Evolutionary conservation across 1,140 invertebrate genomes (phyloP), one percentile per base, ranked within the genome.

Genomic region (Drosophila melanogaster): DNA sequence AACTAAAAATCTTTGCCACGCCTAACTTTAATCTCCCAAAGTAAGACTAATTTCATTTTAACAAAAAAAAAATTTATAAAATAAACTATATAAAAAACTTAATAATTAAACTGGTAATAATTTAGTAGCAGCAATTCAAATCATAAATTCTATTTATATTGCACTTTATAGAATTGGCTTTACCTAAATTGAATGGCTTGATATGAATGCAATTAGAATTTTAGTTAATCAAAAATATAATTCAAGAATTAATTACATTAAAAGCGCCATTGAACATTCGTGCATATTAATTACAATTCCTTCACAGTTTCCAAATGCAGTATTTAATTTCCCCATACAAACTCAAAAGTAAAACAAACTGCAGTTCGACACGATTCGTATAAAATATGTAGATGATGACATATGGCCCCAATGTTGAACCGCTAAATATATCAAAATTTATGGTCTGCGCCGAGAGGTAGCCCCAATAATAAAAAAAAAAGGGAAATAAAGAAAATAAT

Each of bases 381-480:
- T 53, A 40, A 74, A 74, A 74, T 56, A 55, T 74, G 50, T 50
- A 64, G 38, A 74, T 76, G 72, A 44, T 76, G 72, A 77, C 74
- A 77, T 61, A 60, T 61, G 73, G 55, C 64, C 74, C 51, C 73
- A 69, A 77, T 77, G 44, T 60, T 49, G 46, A 44, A 40, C 43
- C 53, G 64, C 64, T 65, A 81, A 67, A 77, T 67, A 57, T 86
- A 60, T 67, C 41, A 55, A 58, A 61, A 79, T 79, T 79, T 79
- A 83, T 83, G 66, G 80, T 33, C 53, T 47, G 50, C 69, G 79
- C 46, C 71, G 51, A 51, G 44, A 77, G 58, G 19, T 81, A 77
- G 67, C 69, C 65, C 74, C 74, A 71, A 74, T 50, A 73, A 74
- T 53, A 55, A 51, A 40, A 24, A 51, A 40, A 24, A 37, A 43